Evolutionary conservation across 2,113 vertebrate species (phyloP).

Genomic region (Odocoileus hemionus): DNA sequence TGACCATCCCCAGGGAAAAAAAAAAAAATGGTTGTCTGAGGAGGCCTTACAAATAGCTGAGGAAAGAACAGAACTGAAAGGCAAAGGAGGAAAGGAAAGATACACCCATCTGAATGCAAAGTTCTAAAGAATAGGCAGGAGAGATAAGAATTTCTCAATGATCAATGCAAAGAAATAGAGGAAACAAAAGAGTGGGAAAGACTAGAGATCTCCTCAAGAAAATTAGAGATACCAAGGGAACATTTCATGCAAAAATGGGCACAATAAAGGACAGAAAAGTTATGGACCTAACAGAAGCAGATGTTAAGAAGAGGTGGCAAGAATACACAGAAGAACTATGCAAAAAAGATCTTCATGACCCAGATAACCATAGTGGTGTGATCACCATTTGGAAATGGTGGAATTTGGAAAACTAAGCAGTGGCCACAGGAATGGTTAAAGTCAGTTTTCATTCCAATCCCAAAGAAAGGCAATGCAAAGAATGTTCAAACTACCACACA

Average conservation of each 20-base stretch:
- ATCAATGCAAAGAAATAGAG: not conserved
- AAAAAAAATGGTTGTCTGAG: not conserved
- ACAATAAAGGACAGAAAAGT: not conserved
- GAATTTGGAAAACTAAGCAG: not conserved
- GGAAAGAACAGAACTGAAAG: not conserved
- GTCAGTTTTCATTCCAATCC: not conserved
- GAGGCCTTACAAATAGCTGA: not conserved
- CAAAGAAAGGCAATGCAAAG: not conserved
- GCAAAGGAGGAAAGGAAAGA: not conserved
- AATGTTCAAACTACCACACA: not conserved
- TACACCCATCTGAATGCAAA: not conserved
- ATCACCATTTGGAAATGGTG: not conserved
- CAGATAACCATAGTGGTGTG: not conserved
- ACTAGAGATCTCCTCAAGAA: not conserved
- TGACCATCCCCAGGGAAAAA: not conserved
- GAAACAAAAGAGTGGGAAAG: not conserved
- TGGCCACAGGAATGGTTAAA: not conserved
- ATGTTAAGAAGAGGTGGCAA: not conserved
- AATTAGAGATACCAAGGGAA: not conserved
- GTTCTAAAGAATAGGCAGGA: not conserved
- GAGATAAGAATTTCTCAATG: not conserved
- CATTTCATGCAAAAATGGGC: not conserved
- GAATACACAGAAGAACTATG: not conserved
- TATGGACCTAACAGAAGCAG: not conserved
- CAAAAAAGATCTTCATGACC: not conserved